Percentiles rank a stretch among this genome's conserved stretches.
Conservation (phyloP, 2,797 vertebrate species). For the Platyrinchus mystaceus region DNA sequence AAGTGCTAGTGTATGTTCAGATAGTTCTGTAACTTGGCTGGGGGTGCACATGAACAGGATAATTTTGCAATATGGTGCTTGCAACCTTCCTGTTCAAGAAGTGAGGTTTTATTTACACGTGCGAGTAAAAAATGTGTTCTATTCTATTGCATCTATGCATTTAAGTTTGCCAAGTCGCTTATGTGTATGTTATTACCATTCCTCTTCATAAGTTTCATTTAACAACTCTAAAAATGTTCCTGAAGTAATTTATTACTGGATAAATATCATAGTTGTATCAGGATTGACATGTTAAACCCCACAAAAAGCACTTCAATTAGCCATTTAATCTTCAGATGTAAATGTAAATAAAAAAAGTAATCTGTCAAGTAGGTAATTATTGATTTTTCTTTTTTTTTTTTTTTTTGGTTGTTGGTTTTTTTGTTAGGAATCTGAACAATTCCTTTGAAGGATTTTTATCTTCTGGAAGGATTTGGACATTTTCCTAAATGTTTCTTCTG, state of each 20-base stretch:
- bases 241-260: not conserved
- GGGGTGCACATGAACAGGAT: not conserved
- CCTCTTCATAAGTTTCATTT: not conserved
- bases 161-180: not conserved
- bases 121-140: not conserved
- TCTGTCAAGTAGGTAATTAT: not conserved
- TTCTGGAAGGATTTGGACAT: not conserved
- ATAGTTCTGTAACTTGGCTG: not conserved
- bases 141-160: not conserved
- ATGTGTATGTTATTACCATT: not conserved
- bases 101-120: not conserved
- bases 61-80: not conserved
- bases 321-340: not conserved
- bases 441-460: not conserved
- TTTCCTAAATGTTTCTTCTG: not conserved
- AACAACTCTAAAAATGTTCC: not conserved
- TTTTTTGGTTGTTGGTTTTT: not conserved
- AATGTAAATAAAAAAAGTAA: not conserved
- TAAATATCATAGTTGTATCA: not conserved
- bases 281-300: not conserved
- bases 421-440: not conserved
- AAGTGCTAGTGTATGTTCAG: not conserved
- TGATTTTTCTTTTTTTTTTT: not conserved
- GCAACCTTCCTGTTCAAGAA: not conserved
- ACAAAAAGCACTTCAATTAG: not conserved